Evolutionary conservation across 2,888 invertebrate genomes (phyloP).

Genomic region (Brassicogethes aeneus): DNA sequence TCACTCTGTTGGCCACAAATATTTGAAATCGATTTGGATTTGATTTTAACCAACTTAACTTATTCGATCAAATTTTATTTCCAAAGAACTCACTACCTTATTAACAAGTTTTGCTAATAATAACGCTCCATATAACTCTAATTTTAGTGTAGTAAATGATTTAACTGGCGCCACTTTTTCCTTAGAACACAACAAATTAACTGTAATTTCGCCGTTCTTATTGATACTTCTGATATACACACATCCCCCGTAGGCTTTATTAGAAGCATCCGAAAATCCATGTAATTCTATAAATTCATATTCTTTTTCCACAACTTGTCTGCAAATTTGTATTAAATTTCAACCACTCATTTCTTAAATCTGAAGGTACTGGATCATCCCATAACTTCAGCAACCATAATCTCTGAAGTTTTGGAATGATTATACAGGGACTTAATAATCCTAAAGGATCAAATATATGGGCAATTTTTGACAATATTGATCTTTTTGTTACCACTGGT

Average conservation of each 20-base stretch:
- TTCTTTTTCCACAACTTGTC: slow-evolving; percentile 2
- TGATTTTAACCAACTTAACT: slow-evolving; percentile 8
- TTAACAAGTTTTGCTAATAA: slow-evolving; percentile 2
- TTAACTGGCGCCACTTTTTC: slow-evolving; percentile 5
- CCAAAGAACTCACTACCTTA: slow-evolving; percentile 4
- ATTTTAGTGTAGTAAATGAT: slow-evolving; percentile 4
- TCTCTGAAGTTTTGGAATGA: slow-evolving; percentile 13
- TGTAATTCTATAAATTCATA: slow-evolving; percentile 4
- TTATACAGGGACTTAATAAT: slow-evolving; percentile 8
- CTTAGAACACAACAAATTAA: slow-evolving; percentile 7
- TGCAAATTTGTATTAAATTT: slow-evolving; percentile 2
- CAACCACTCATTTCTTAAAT: not conserved
- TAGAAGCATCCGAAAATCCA: slow-evolving; percentile 10
- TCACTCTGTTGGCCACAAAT: slow-evolving; percentile 6
- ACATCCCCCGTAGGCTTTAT: slow-evolving; percentile 9
- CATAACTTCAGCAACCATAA: slow-evolving; percentile 12
- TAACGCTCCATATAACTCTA: slow-evolving; percentile 4
- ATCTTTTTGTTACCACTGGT: not conserved
- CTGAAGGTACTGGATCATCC: slow-evolving; percentile 6
- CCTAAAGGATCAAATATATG: slow-evolving; percentile 15
- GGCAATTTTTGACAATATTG: slow-evolving; percentile 8
- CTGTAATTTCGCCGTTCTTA: slow-evolving; percentile 1
- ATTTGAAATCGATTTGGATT: slow-evolving; percentile 4
- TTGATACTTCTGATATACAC: slow-evolving; percentile 6
- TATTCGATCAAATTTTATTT: not conserved